Conservation (phyloP, 2,888 invertebrate species). For the Eupithecia exiguata region DNA sequence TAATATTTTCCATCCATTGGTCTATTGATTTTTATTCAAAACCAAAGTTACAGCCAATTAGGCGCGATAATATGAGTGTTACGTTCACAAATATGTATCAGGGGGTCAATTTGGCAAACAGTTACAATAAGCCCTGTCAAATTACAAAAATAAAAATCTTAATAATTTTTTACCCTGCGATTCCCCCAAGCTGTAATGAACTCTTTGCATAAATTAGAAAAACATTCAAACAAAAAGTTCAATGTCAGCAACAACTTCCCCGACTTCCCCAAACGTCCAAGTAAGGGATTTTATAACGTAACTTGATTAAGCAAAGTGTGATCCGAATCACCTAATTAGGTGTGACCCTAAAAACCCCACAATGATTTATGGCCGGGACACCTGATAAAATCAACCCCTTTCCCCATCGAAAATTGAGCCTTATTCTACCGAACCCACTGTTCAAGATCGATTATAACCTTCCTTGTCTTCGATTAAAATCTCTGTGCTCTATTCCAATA, state of each 20-base stretch:
- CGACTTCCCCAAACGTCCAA: slow-evolving; percentile 21
- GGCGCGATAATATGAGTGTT: neutral
- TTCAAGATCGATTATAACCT: slow-evolving; percentile 18
- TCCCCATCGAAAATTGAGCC: slow-evolving; percentile 28
- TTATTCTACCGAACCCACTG: slow-evolving; percentile 18
- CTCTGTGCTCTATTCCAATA: slow-evolving; percentile 18
- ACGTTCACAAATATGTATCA: neutral
- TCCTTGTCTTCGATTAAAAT: slow-evolving; percentile 5
- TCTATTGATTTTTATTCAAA: neutral
- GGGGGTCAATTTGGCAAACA: too few relatives aligned
- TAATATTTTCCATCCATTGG: too few relatives aligned
- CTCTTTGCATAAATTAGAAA: neutral
- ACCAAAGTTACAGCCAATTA: neutral
- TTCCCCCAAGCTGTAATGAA: neutral
- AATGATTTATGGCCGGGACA: slow-evolving; percentile 43
- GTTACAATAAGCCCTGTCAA: neutral
- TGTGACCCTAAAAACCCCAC: slow-evolving; percentile 45
- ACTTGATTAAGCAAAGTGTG: slow-evolving; percentile 43
- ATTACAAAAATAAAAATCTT: neutral
- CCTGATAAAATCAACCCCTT: slow-evolving; percentile 41
- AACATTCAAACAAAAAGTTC: neutral
- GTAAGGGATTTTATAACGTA: slow-evolving; percentile 32
- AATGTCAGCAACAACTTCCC: slow-evolving; percentile 14
- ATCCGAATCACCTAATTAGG: slow-evolving; percentile 44
- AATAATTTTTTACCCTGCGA: neutral